A percentile compares a stretch with the other conserved stretches of the same genome.
These are phyloP conservation scores for Silurus glanis DNA, from an alignment of 2,113 vertebrate species.

Conservation along the genomic window DNA sequence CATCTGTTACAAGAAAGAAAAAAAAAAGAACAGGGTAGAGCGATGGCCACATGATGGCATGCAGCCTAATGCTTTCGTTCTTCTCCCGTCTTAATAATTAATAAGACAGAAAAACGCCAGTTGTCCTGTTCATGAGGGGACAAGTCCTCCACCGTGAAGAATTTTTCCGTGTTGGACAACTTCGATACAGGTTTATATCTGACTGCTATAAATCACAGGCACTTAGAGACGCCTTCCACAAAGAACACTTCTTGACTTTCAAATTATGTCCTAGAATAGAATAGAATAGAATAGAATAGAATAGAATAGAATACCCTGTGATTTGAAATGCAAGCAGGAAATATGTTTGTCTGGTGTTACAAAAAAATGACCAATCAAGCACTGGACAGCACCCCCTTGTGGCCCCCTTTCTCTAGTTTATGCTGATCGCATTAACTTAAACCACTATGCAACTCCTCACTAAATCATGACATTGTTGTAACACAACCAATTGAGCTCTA, in stretches of 20 bases:
- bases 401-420: not conserved
- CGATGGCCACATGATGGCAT: no score
- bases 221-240: not conserved
- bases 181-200: not conserved
- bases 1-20: no score
- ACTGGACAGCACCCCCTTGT: not conserved
- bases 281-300: no score
- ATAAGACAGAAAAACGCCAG: no score
- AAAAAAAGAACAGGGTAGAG: no score
- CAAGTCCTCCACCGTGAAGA: not conserved
- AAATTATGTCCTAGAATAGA: no score
- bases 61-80: no score
- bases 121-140: no score
- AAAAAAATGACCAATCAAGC: not conserved
- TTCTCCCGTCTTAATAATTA: no score
- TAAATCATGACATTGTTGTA: not conserved
- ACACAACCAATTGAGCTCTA: not conserved
- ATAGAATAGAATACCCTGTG: not conserved
- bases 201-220: not conserved
- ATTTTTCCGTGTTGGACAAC: not conserved
- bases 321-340: not conserved
- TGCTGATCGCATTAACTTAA: not conserved
- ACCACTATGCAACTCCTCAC: not conserved
- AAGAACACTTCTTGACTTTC: no score
- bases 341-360: not conserved